A percentile compares a stretch with the other conserved stretches of the same genome.
phyloP scores from a whole-genome alignment of 2,797 vertebrate species.

The Margarornis squamiger region DNA sequence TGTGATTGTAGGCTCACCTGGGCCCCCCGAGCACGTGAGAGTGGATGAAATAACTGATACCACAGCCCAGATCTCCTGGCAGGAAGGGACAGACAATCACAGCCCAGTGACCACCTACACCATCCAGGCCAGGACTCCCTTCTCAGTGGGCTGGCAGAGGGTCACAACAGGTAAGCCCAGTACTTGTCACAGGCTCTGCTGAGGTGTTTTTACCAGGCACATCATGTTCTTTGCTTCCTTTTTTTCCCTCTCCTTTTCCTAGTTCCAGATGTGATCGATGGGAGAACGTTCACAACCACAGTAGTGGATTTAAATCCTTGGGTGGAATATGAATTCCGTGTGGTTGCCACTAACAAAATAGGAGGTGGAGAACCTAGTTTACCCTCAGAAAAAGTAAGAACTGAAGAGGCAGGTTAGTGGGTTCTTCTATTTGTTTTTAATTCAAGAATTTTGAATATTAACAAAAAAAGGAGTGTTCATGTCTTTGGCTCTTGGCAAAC shows the following conservation, averaged over 20 bases:
- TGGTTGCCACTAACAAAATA: constrained; percentile 90
- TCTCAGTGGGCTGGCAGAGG: constrained; percentile 90
- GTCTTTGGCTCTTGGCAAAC: background rate
- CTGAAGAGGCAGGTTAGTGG: constrained; percentile 93
- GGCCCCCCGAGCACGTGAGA: constrained; percentile 80
- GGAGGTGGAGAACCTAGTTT: constrained; percentile 94
- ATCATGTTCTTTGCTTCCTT: background rate
- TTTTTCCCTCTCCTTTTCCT: background rate
- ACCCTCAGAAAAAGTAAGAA: constrained; percentile 91
- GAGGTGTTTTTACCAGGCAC: background rate
- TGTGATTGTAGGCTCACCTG: constrained; percentile 82
- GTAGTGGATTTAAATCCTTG: constrained; percentile 93
- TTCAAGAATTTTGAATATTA: background rate
- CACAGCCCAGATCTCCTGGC: constrained; percentile 86
- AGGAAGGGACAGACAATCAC: constrained; percentile 84
- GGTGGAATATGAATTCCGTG: constrained; percentile 97
- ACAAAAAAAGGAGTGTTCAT: background rate
- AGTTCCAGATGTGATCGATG: constrained; percentile 90
- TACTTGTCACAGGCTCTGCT: background rate
- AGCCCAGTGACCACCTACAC: constrained; percentile 85
- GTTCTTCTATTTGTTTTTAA: constrained; percentile 66
- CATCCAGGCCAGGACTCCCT: constrained; percentile 86
- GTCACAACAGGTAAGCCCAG: constrained; percentile 82
- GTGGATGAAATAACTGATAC: constrained; percentile 86
- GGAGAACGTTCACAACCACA: constrained; percentile 87